These are phyloP conservation scores for Nasonia longicornis DNA, from an alignment of 1,140 invertebrate genomes.

Conservation along the genomic window DNA sequence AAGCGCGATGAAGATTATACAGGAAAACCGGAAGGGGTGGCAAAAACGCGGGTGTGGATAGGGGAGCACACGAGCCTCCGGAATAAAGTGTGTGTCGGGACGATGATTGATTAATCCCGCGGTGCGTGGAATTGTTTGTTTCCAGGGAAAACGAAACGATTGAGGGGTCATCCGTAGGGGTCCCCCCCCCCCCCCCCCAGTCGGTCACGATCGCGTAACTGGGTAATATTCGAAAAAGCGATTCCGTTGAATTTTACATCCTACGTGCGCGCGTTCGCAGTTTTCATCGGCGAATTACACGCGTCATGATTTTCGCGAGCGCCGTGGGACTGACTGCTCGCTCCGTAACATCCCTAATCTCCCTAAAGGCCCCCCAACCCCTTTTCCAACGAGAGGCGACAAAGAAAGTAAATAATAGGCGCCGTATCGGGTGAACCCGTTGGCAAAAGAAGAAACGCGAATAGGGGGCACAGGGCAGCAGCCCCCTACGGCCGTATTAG, in stretches of 20 bases:
- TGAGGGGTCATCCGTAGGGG: background rate
- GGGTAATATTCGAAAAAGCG: background rate
- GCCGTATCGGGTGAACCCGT: background rate
- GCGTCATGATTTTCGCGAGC: background rate
- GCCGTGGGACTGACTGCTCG: background rate
- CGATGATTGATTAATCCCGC: slow-evolving; percentile 31
- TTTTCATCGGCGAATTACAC: background rate
- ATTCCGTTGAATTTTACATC: background rate
- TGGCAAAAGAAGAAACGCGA: background rate
- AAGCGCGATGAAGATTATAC: background rate
- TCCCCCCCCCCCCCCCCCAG: too few species aligned
- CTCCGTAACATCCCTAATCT: background rate
- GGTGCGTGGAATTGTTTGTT: background rate
- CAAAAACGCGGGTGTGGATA: background rate
- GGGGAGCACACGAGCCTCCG: background rate
- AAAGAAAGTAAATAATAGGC: slow-evolving; percentile 1
- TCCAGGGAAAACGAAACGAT: background rate
- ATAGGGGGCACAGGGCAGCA: background rate
- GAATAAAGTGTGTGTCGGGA: background rate
- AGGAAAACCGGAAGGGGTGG: background rate
- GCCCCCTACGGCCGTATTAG: slow-evolving; percentile 47
- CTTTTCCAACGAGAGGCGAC: background rate
- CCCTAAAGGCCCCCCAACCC: background rate
- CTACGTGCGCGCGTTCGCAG: background rate
- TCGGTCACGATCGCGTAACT: background rate